phyloP scores from a whole-genome alignment of 2,797 vertebrate genomes.

The Phoxinus dragarum region DNA sequence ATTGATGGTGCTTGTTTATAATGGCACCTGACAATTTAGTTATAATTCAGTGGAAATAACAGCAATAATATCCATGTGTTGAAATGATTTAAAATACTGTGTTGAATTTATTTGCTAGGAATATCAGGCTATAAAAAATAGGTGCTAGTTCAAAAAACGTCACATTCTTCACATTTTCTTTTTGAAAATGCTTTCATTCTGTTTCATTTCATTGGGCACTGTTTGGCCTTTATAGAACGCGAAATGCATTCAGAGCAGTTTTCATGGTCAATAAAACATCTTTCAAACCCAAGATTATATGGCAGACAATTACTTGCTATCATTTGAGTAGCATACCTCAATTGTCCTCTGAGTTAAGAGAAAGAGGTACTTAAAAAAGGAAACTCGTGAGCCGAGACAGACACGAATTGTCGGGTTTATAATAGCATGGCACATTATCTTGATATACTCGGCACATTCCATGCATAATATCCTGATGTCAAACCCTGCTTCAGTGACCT shows the following conservation, averaged over 20 bases:
- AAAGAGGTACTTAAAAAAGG: conserved; percentile 14
- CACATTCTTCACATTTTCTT: conserved; percentile 32
- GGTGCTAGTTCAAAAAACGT: conserved; percentile 21
- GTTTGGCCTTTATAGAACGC: conserved; percentile 17
- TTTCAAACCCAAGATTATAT: neutral
- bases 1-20: conserved; percentile 40
- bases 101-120: conserved; percentile 22
- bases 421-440: neutral
- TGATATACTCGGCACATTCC: neutral
- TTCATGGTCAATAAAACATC: conserved; percentile 4
- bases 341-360: neutral
- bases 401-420: neutral
- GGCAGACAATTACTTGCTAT: neutral
- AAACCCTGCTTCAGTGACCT: conserved; percentile 4
- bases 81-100: conserved; percentile 23
- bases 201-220: conserved; percentile 6
- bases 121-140: conserved; percentile 26
- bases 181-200: conserved; percentile 18
- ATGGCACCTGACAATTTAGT: conserved; percentile 32
- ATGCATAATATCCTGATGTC: conserved; percentile 22
- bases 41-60: conserved; percentile 19
- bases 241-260: conserved; percentile 9
- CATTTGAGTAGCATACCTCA: neutral
- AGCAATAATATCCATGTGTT: conserved; percentile 28
- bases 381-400: conserved; percentile 10